These are phyloP conservation scores for Lasioglossum vierecki DNA, from an alignment of 2,888 invertebrate genomes.

Conservation along the genomic window DNA sequence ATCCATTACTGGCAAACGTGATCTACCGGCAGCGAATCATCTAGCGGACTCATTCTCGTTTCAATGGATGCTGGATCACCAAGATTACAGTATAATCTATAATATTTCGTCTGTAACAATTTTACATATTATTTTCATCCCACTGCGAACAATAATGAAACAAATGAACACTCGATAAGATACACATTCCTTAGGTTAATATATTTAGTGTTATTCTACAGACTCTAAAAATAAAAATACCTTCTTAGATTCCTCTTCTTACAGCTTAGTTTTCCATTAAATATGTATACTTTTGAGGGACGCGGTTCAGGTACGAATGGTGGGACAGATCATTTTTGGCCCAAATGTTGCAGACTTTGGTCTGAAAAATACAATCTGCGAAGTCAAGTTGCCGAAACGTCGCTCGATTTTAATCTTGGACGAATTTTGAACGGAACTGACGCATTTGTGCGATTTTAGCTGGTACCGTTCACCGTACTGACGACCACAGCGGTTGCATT, in stretches of 20 bases:
- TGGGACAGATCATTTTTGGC: background rate
- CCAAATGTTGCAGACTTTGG: background rate
- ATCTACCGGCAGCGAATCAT: slow-evolving; percentile 2
- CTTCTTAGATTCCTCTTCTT: background rate
- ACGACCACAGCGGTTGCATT: slow-evolving; percentile 62
- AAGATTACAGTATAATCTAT: background rate
- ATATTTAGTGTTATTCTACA: background rate
- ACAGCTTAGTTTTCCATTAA: background rate
- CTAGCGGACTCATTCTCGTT: background rate
- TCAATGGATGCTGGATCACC: background rate
- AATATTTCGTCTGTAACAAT: background rate
- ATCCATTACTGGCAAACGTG: slow-evolving; percentile 62
- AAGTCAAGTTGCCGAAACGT: slow-evolving; percentile 11
- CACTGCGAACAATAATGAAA: background rate
- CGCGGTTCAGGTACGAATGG: background rate
- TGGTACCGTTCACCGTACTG: slow-evolving; percentile 66
- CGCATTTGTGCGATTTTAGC: slow-evolving; percentile 58
- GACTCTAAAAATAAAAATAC: background rate
- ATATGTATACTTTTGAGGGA: background rate
- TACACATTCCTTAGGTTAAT: background rate
- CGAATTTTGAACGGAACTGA: background rate
- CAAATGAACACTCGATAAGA: background rate
- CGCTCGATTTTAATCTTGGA: slow-evolving; percentile 33
- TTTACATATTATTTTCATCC: background rate
- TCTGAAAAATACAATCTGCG: slow-evolving; percentile 53